These are phyloP conservation scores for Neoseiulus cucumeris DNA, from an alignment of 1,140 invertebrate genomes.

Conservation along the genomic window DNA sequence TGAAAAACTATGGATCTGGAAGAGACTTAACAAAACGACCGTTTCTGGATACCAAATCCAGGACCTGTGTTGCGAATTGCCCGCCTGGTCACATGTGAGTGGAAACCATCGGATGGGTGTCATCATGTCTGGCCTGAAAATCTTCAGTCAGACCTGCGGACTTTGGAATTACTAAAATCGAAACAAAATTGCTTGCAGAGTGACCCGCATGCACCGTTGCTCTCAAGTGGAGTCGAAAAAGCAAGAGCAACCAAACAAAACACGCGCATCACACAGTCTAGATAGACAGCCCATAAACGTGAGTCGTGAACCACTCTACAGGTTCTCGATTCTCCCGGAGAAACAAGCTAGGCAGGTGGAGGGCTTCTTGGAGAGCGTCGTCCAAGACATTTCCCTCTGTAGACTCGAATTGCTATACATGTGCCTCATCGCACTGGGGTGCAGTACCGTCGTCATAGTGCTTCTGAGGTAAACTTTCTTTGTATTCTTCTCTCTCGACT, in stretches of 20 bases:
- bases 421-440: background rate
- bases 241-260: background rate
- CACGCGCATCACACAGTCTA: background rate
- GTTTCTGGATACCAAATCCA: background rate
- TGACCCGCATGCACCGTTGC: too few relatives aligned
- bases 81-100: background rate
- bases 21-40: background rate
- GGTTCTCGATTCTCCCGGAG: background rate
- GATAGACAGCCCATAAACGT: background rate
- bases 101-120: background rate
- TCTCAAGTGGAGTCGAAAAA: too few relatives aligned
- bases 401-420: background rate
- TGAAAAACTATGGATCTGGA: background rate
- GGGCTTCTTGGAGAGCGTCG: background rate
- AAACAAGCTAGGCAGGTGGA: background rate
- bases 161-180: too few relatives aligned
- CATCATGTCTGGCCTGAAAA: background rate
- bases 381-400: background rate
- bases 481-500: background rate
- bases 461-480: background rate
- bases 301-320: background rate
- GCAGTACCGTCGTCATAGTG: background rate
- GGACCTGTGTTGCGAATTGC: background rate
- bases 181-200: too few relatives aligned
- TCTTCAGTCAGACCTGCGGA: too few relatives aligned